Base-by-base conservation (phyloP, 2,797 vertebrate genomes). In the Crenuchus spilurus region DNA sequence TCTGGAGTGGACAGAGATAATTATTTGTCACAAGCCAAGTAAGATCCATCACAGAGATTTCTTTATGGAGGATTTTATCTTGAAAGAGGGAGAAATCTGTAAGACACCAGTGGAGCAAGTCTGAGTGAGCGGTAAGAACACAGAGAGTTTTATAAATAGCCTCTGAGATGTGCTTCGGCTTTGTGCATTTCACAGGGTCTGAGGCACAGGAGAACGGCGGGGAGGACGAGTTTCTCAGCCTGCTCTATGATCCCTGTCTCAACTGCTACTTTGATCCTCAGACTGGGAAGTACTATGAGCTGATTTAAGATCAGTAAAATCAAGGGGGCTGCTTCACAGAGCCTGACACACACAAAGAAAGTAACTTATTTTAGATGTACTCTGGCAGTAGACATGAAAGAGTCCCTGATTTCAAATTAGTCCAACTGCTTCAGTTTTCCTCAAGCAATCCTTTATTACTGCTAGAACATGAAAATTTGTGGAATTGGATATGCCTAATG, bases 191-290 rank as follows among this genome's bases (percentile, higher is more conserved):
- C 71, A 73, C 67, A 58, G 78, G 62, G 76, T 86, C 84, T 44
- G 83, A 84, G 11, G 37, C 28, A 77, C 83, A 88, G 31, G 82
- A 94, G 62, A 66, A 79, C 4, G 16, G 41, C 13, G 44, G 49
- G 28, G 93, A 94, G 0, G 94, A 96, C 7, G 93, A 96, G 79
- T 88, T 94, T 87, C 88, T 98, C 82, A 96, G 92, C 88, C 89
- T 98, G 74, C 83, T 95, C 60, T 97, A 95, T 78, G 95, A 98
- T 90, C 91, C 94, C 0, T 96, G 94, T 88, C 92, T 98, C 75
- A 96, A 94, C 86, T 97, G 94, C 83, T 98, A 98, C 87, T 98
- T 99, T 84, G 95, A 98, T 88, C 96, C 91, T 14, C 85, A 93
- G 84, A 95, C 95, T 68, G 95, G 93, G 72, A 97, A 98, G 86